Evolutionary conservation across 2,888 invertebrate genomes (phyloP), one percentile per base, ranked within the genome.

Genomic region (Parnassius smintheus): DNA sequence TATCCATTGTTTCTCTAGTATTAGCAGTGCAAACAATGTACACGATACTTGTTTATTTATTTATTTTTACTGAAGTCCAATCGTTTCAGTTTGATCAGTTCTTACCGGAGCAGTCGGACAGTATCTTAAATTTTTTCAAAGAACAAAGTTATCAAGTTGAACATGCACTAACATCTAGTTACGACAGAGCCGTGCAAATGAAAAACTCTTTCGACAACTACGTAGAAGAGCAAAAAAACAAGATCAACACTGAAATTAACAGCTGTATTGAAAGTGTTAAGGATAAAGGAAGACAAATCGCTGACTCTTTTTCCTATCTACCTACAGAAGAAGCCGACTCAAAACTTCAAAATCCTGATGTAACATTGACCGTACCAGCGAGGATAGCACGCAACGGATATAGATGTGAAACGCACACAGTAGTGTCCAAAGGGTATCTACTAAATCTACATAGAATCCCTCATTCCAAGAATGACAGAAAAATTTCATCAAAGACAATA

Each of bases 361-460:
- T 79, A 2, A 65, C 71, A 18, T 69, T 92, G 13, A 74, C 86
- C 35, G 89, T 90, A 2, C 88, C 91, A 2, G 82, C 85, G 3
- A 83, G 88, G 10, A 79, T 90, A 2, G 70, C 75, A 13, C 80
- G 92, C 53, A 92, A 94, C 66, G 95, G 94, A 49, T 97, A 96
- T 80, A 86, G 91, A 0, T 93, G 94, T 35, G 96, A 97, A 83
- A 93, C 94, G 0, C 96, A 96, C 73, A 88, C 92, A 0, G 92
- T 96, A 0, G 81, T 92, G 64, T 97, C 98, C 50, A 96, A 98
- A 86, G 97, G 97, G 0, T 98, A 96, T 81, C 86, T 97, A 13
- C 85, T 98, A 53, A 94, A 94, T 48, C 68, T 98, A 55, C 97
- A 97, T 75, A 93, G 98, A 61, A 97, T 98, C 70, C 96, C 96